Evolutionary conservation across 2,888 invertebrate species (phyloP).

Genomic region (Chymomyza caudatula): DNA sequence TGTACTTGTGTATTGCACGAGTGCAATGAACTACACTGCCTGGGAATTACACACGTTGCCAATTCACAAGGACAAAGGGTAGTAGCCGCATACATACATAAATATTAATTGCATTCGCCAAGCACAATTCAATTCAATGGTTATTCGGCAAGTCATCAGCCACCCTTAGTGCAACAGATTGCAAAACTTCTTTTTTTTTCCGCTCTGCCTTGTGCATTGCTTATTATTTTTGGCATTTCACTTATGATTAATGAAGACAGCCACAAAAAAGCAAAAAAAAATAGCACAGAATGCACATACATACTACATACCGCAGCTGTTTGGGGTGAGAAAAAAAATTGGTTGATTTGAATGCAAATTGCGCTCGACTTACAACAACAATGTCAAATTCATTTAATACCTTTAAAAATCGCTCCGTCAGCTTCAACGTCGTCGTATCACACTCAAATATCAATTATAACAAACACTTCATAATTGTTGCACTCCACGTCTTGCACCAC

Average conservation of each 20-base stretch:
- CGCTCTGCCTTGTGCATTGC: conserved; percentile 35
- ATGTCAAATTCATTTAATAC: conserved; percentile 44
- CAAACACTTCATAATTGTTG: conserved; percentile 91
- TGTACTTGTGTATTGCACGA: conserved; percentile 24
- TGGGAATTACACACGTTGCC: conserved; percentile 52
- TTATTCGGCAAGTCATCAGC: conserved; percentile 34
- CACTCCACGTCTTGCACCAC: conserved; percentile 85
- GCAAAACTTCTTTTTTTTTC: conserved; percentile 53
- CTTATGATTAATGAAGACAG: conserved; percentile 61
- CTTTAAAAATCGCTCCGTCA: conserved; percentile 10
- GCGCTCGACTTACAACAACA: conserved; percentile 19
- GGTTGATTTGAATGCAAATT: conserved; percentile 33
- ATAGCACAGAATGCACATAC: conserved; percentile 2
- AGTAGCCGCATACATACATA: conserved; percentile 1
- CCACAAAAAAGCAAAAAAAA: conserved; percentile 1
- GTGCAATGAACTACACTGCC: conserved; percentile 65
- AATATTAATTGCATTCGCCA: conserved; percentile 56
- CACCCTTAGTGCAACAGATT: conserved; percentile 40
- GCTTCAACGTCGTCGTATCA: neutral
- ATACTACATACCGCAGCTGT: neutral
- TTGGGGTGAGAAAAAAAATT: conserved; percentile 40
- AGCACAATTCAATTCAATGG: conserved; percentile 58
- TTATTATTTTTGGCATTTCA: conserved; percentile 33
- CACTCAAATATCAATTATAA: conserved; percentile 95
- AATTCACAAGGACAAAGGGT: conserved; percentile 55